These are phyloP conservation scores for Pelecanus crispus DNA, from an alignment of 2,113 vertebrate species.

Conservation along the genomic window DNA sequence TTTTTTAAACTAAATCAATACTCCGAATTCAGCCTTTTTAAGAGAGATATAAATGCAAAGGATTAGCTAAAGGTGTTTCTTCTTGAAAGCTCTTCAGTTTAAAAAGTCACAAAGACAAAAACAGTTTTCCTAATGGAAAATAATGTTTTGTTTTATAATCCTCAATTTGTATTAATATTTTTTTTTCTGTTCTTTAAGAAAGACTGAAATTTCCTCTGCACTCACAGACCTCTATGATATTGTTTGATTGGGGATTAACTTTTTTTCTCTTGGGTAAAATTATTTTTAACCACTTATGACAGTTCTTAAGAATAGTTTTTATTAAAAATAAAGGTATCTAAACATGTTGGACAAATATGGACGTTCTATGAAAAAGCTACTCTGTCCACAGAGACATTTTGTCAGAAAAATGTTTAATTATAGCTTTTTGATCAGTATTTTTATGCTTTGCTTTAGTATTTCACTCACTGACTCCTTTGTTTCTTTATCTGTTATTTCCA, in stretches of 20 bases:
- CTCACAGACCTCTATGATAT: neutral
- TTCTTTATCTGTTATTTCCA: neutral
- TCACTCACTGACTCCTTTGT: neutral
- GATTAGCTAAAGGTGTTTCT: constrained; percentile 19
- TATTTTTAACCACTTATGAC: neutral
- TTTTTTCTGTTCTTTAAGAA: neutral
- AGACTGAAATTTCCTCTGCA: neutral
- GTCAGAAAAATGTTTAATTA: neutral
- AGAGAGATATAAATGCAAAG: neutral
- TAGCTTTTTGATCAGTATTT: neutral
- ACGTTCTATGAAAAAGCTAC: neutral
- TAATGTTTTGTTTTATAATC: neutral
- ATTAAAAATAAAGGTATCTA: neutral
- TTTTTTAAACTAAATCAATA: neutral
- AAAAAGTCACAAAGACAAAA: neutral
- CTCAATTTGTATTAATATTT: neutral
- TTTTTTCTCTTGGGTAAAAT: neutral
- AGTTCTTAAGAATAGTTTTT: neutral
- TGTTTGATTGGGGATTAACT: neutral
- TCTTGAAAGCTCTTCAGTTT: neutral
- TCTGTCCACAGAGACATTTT: neutral
- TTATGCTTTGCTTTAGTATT: neutral
- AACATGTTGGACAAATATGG: neutral
- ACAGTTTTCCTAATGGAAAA: neutral
- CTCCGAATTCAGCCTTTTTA: neutral